Evolutionary conservation across 2,888 invertebrate genomes (phyloP).

Genomic region (Aleiodes leptofemur): DNA sequence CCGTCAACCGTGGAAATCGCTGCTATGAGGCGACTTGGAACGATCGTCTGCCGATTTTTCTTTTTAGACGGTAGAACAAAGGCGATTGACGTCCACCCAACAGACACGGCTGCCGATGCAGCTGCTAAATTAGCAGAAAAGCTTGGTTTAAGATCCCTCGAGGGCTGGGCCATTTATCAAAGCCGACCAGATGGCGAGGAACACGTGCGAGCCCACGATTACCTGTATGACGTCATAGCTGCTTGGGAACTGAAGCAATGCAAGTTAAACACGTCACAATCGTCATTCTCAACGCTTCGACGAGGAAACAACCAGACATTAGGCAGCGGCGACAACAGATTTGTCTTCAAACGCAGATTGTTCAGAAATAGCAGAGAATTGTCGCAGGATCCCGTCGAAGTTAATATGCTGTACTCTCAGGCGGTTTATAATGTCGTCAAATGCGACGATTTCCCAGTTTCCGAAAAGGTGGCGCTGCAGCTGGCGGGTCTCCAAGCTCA

Average conservation of each 20-base stretch:
- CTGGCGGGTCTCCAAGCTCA: conserved; percentile 96
- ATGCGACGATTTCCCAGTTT: conserved; percentile 96
- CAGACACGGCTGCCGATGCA: conserved; percentile 94
- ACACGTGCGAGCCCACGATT: conserved; percentile 93
- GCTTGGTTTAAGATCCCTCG: conserved; percentile 86
- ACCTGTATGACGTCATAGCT: conserved; percentile 94
- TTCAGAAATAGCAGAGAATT: conserved; percentile 92
- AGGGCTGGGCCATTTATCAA: conserved; percentile 97
- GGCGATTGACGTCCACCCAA: conserved; percentile 96
- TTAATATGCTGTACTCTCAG: conserved; percentile 94
- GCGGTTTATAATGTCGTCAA: conserved; percentile 96
- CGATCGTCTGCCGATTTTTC: conserved; percentile 95
- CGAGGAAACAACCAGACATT: conserved; percentile 81
- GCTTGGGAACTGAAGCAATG: conserved; percentile 92
- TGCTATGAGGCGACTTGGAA: conserved; percentile 92
- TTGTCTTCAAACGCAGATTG: conserved; percentile 93
- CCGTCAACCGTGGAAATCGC: conserved; percentile 96
- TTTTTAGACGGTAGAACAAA: conserved; percentile 96
- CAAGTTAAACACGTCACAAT: conserved; percentile 77
- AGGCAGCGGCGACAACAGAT: conserved; percentile 91
- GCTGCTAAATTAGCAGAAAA: conserved; percentile 92
- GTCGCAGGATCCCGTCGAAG: conserved; percentile 96
- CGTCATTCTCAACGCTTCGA: conserved; percentile 77
- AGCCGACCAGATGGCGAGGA: conserved; percentile 91
- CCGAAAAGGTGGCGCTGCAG: conserved; percentile 95